These are phyloP conservation scores for Thalassarche chlororhynchos DNA, from an alignment of 2,113 vertebrate species.

Conservation along the genomic window DNA sequence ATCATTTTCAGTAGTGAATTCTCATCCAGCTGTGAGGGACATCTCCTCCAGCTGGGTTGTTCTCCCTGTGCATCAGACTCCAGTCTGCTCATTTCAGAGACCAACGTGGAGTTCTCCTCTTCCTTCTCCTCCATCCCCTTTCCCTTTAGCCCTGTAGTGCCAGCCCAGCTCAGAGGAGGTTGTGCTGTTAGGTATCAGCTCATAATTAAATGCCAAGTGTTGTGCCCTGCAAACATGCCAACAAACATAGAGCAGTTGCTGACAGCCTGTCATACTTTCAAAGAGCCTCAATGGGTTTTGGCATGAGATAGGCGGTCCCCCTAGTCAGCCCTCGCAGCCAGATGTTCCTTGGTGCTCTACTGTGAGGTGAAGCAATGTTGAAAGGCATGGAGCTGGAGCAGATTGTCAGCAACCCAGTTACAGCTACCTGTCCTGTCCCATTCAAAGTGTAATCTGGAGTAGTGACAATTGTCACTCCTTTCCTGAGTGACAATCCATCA, in stretches of 20 bases:
- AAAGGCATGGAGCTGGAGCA: background rate
- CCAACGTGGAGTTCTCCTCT: background rate
- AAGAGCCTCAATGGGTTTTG: background rate
- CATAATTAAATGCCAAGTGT: background rate
- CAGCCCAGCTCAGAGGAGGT: background rate
- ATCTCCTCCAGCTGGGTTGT: background rate
- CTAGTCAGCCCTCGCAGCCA: background rate
- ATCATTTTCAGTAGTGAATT: background rate
- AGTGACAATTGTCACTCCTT: no score
- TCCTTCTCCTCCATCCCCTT: background rate
- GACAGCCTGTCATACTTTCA: background rate
- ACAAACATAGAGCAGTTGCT: background rate
- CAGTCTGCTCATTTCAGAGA: background rate
- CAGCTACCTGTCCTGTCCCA: background rate
- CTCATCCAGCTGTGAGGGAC: background rate
- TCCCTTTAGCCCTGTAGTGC: background rate
- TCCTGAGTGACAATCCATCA: background rate
- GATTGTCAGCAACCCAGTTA: background rate
- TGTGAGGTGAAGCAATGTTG: background rate
- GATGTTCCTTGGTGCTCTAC: background rate
- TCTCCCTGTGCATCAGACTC: background rate
- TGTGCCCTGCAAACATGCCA: background rate
- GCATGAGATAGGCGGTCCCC: background rate
- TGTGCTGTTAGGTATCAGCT: background rate
- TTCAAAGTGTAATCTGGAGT: background rate